A percentile compares a stretch with the other conserved stretches of the same genome.
Conservation (phyloP, 2,113 vertebrate genomes). For the Melanostigma gelatinosum region DNA sequence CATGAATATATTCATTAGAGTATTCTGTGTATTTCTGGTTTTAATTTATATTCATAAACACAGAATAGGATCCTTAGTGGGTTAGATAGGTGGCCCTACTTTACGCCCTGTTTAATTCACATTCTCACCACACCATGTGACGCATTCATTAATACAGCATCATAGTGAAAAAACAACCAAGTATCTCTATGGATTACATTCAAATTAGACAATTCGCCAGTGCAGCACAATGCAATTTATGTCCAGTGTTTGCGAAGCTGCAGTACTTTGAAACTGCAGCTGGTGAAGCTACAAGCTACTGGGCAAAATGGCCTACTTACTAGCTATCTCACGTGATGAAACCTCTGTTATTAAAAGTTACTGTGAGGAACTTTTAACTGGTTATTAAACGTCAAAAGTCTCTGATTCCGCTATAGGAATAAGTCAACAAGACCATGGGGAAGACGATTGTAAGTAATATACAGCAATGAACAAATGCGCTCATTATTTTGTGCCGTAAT, state of each 20-base stretch:
- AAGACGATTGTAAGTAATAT: background rate
- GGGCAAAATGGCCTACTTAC: background rate
- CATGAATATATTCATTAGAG: background rate
- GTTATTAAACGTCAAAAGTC: too few species aligned
- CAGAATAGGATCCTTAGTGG: slow-evolving; percentile 4
- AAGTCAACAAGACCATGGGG: too few species aligned
- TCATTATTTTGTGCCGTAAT: background rate
- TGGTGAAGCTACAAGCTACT: background rate
- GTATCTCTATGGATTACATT: background rate
- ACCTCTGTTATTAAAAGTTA: background rate
- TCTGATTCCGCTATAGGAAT: too few species aligned
- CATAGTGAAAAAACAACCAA: background rate
- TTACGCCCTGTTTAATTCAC: background rate
- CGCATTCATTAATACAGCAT: background rate
- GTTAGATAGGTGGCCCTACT: background rate
- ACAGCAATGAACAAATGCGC: background rate
- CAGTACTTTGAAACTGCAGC: background rate
- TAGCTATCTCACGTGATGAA: background rate
- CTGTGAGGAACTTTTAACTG: too few species aligned
- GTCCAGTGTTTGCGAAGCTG: background rate
- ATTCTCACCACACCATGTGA: background rate
- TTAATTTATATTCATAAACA: slow-evolving; percentile 21
- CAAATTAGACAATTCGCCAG: background rate
- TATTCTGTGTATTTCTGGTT: slow-evolving; percentile 3
- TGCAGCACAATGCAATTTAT: too few species aligned